These are phyloP conservation scores for Harmothoe impar DNA, from an alignment of 2,888 invertebrate genomes.

Conservation along the genomic window DNA sequence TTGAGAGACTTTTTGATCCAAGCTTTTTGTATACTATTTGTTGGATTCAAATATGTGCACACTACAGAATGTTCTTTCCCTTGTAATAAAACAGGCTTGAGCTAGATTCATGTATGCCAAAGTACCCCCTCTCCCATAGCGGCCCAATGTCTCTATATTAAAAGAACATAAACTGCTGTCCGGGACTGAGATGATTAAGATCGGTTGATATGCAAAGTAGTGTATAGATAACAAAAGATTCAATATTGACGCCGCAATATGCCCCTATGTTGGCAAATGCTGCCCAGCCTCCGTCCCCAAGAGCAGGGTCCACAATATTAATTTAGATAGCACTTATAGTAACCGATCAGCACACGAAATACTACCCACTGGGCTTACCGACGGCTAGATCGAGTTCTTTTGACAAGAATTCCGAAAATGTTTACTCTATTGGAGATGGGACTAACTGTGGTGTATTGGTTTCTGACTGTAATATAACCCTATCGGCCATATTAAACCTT, in stretches of 20 bases:
- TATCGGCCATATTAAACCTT: not conserved
- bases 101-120: too few relatives aligned
- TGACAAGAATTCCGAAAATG: constrained; percentile 21
- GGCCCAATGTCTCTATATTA: too few relatives aligned
- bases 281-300: not conserved
- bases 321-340: constrained; percentile 25
- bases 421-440: not conserved
- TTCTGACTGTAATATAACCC: not conserved
- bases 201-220: not conserved
- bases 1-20: too few relatives aligned
- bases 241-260: not conserved
- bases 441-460: not conserved
- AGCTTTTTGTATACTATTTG: too few relatives aligned
- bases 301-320: constrained; percentile 43
- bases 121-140: too few relatives aligned
- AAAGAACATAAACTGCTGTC: too few relatives aligned
- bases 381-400: not conserved
- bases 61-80: too few relatives aligned
- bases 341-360: constrained; percentile 42
- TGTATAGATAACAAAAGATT: not conserved
- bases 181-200: not conserved
- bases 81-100: too few relatives aligned
- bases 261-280: not conserved
- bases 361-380: not conserved
- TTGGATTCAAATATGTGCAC: too few relatives aligned